Conservation (phyloP, 2,113 vertebrate species). For the Saimiri boliviensis region DNA sequence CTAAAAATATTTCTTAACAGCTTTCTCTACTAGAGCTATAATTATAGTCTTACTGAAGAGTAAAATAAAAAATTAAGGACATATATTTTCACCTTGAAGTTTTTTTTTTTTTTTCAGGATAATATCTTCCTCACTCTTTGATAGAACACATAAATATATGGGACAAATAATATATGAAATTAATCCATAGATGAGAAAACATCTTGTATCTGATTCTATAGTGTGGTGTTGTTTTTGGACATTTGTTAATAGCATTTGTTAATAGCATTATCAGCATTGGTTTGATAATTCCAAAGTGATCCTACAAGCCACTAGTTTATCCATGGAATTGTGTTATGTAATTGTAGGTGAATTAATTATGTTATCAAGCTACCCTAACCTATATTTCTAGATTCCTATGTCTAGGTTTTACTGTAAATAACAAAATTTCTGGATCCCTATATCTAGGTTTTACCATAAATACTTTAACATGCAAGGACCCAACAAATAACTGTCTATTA, state of each 20-base stretch:
- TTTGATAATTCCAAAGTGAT: background rate
- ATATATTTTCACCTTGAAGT: background rate
- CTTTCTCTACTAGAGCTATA: background rate
- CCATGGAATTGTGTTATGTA: background rate
- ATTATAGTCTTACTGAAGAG: background rate
- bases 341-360: background rate
- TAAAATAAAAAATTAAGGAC: background rate
- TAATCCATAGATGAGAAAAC: background rate
- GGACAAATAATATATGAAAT: background rate
- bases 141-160: background rate
- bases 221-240: background rate
- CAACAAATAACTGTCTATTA: background rate
- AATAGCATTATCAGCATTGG: background rate
- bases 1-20: background rate
- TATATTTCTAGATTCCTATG: background rate
- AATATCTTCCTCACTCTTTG: background rate
- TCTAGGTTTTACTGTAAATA: background rate
- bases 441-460: background rate
- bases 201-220: background rate
- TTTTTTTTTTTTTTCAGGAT: fast-evolving
- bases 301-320: background rate
- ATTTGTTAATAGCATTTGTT: background rate
- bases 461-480: background rate
- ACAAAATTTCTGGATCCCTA: background rate
- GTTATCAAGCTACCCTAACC: background rate